phyloP scores from a whole-genome alignment of 2,113 vertebrate species.

The Rafetus swinhoei region DNA sequence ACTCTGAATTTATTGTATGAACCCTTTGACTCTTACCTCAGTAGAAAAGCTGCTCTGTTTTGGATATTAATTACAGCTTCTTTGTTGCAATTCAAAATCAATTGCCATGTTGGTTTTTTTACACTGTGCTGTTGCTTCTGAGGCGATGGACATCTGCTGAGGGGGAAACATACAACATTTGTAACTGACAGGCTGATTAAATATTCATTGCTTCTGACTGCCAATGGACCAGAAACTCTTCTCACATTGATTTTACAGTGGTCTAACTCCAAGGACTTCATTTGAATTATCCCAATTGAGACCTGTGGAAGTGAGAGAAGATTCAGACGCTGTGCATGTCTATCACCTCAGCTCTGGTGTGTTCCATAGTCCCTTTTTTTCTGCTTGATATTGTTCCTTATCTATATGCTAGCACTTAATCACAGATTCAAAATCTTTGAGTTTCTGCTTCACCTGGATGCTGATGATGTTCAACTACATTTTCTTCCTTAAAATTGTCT shows the following conservation, averaged over 20 bases:
- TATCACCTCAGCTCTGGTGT: background rate
- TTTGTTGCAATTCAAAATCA: background rate
- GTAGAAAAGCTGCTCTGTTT: background rate
- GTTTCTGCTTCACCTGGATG: background rate
- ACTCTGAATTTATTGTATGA: fast-evolving
- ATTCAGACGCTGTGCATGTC: background rate
- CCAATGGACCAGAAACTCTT: fast-evolving
- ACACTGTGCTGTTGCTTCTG: background rate
- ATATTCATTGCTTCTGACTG: background rate
- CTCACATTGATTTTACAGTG: background rate
- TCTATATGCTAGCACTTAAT: background rate
- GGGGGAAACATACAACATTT: background rate
- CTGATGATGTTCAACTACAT: background rate
- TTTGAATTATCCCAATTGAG: background rate
- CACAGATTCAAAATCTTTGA: background rate
- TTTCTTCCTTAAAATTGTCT: background rate
- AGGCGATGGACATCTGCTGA: background rate
- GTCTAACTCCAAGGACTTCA: background rate
- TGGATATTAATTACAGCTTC: background rate
- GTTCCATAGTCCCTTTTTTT: background rate
- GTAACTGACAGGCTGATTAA: background rate
- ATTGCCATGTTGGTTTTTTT: background rate
- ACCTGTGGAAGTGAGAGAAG: background rate
- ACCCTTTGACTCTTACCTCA: background rate
- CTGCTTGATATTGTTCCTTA: background rate